These are phyloP conservation scores for Melanotaenia maccullochi DNA, from an alignment of 2,797 vertebrate genomes.

Conservation along the genomic window DNA sequence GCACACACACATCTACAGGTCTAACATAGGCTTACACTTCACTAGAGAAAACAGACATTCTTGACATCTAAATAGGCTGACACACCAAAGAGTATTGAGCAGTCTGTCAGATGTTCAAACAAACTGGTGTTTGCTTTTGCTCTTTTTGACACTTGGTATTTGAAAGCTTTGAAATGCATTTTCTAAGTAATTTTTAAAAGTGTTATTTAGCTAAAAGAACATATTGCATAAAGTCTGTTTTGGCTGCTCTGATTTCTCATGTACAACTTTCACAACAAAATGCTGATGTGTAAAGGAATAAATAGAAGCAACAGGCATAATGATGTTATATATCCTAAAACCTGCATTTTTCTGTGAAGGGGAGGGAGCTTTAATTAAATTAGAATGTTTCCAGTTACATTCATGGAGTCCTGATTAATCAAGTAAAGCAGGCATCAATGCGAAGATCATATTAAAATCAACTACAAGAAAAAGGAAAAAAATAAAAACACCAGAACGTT, in stretches of 20 bases:
- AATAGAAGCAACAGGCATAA: neutral
- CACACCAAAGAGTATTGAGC: conserved; percentile 1
- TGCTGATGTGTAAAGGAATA: neutral
- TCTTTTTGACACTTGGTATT: neutral
- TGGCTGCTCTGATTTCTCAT: neutral
- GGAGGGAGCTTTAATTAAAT: no score
- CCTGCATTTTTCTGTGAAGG: neutral
- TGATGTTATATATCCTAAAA: neutral
- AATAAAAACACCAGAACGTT: no score
- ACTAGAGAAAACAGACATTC: neutral
- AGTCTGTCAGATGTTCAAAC: neutral
- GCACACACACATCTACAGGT: neutral
- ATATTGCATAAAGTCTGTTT: neutral
- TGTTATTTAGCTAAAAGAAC: neutral
- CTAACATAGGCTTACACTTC: neutral
- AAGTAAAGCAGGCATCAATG: neutral
- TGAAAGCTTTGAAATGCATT: neutral
- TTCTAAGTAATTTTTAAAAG: neutral
- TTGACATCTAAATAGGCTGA: conserved; percentile 5
- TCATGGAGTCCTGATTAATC: neutral
- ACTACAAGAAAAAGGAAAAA: neutral
- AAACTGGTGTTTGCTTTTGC: neutral
- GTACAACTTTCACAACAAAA: neutral
- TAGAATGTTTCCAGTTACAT: neutral
- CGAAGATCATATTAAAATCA: no score